Evolutionary conservation across 2,113 vertebrate species (phyloP), one percentile per base, ranked within the genome.

Genomic region (Lonchura striata): DNA sequence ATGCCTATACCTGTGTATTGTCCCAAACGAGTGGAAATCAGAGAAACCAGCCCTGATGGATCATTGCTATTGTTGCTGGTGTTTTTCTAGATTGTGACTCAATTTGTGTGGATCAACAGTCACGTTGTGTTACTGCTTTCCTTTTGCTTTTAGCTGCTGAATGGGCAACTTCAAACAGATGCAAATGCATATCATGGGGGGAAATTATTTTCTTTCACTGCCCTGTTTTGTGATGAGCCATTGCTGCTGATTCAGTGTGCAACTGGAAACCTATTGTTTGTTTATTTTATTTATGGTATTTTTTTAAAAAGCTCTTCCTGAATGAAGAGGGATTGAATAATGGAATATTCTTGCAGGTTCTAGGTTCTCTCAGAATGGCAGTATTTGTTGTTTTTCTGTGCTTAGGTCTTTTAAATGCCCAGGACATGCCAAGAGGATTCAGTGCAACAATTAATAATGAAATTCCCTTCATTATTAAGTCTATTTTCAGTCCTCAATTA

Each of bases 51-150:
- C 59, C 90, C 27, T 1, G 68, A 86, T 92, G 80, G 92, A 92
- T 88, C 91, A 82, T 92, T 3, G 46, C 97, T 96, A 97, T 98
- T 98, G 97, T 98, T 84, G 61, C 81, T 2, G 1, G 79, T 96
- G 69, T 72, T 97, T 97, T 98, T 98, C 98, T 98, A 97, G 98
- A 98, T 96, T 63, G 81, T 83, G 91, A 95, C 97, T 97, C 97
- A 81, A 96, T 97, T 98, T 98, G 98, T 96, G 81, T 96, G 93
- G 85, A 47, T 82, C 68, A 79, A 92, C 93, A 94, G 96, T 71
- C 84, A 77, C 94, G 97, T 96, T 98, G 97, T 97, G 96, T 97
- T 98, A 93, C 98, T 81, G 77, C 97, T 95, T 97, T 93, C 94
- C 96, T 90, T 95, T 97, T 93, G 97, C 96, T 97, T 97, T 96